Evolutionary conservation across 2,797 vertebrate species (phyloP), one percentile per base, ranked within the genome.

Genomic region (Spondyliosoma cantharus): DNA sequence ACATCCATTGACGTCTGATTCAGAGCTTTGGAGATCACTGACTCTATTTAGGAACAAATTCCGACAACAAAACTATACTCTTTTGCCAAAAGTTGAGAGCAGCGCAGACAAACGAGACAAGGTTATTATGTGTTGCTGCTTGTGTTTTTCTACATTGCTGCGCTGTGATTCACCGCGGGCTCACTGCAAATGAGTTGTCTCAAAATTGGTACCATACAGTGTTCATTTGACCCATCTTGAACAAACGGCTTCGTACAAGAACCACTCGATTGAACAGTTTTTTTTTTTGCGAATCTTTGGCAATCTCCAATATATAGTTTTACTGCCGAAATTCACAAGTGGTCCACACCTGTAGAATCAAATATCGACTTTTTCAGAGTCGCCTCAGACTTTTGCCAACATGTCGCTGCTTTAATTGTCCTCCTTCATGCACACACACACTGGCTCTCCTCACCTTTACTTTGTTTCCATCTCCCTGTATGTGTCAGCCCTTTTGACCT

Each of bases 181-280:
- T 52, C 11, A 25, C 45, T 0, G 2, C 54, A 32, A 13, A 53
- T 17, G n/a, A 37, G 8, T 25, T 48, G 6, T 19, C 17, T 45
- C 7, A 48, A 48, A 46, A 58, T 19, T 17, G 3, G 17, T 59
- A 57, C 24, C 37, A 54, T 24, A 24, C 17, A 59, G 14, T 22
- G 20, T 54, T 54, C n/a, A 16, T 29, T 0, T 15, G 11, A 6
- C 0, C 17, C 2, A 25, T 52, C 29, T 20, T 0, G 0, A 45
- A 22, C 0, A n/a, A 29, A 11, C 13, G 11, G 5, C 3, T 8
- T 58, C 5, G 9, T 29, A 3, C 67, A 58, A 48, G 19, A 29
- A 17, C 20, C 19, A 45, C 25, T 32, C 0, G 0, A 49, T 14
- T 22, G 20, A 69, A 46, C 2, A 43, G 29, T 11, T 62, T 17